Evolutionary conservation across 2,888 invertebrate genomes (phyloP), one percentile per base, ranked within the genome.

Genomic region (Desoria tigrina): DNA sequence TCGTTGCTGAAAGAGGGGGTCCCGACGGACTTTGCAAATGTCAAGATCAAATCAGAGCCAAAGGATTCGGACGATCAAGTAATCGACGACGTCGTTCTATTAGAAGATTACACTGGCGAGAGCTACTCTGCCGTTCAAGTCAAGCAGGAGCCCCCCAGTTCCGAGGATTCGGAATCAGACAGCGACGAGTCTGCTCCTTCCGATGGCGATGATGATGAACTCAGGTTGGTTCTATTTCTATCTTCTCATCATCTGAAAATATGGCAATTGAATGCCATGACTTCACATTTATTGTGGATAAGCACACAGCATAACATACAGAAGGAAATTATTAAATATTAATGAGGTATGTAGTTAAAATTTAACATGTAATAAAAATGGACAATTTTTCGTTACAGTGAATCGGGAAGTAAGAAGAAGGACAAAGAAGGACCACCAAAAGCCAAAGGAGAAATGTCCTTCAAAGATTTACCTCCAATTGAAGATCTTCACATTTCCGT

Each of bases 391-490:
- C 21, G 18, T 65, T 56, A 2, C 58, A 65, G 60, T 26, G 45
- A 45, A 45, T 32, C 32, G 4, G 32, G 32, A 32, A 32, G 11
- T 4, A 32, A 32, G 11, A 32, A 32, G 11, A 32, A 32, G 32
- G 32, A 51, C 45, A 56, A 58, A 28, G 64, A 65, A 11, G 56
- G 60, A 14, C 53, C 53, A 14, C 58, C 78, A 78, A 21, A 80
- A 80, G 78, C 77, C 1, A 82, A 81, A 66, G 86, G 85, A 21
- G 88, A 89, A 77, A 76, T 86, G 21, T 80, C 80, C 1, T 79
- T 89, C 4, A 87, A 88, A 64, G 88, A 91, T 77, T 81, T 92
- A 65, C 92, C 92, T 0, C 90, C 90, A 0, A 89, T 93, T 64
- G 87, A 92, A 79, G 89, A 92, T 77, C 83, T 92, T 27, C 85